A percentile compares a stretch with the other conserved stretches of the same genome.
Evolutionary conservation across 2,888 invertebrate species (phyloP).

Genomic region (Aspidiotus rigidus): DNA sequence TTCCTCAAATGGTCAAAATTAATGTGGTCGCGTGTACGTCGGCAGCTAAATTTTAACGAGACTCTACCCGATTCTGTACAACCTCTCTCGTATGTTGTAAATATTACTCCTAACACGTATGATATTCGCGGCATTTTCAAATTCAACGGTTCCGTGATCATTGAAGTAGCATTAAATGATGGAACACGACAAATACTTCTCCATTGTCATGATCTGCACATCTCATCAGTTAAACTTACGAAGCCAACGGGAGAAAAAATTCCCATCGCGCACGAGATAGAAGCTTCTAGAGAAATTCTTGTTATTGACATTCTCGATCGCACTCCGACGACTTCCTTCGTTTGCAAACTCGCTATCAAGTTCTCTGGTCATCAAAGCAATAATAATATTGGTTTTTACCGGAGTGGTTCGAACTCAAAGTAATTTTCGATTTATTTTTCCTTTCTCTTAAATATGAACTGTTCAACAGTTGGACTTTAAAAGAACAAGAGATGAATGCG

Average conservation of each 20-base stretch:
- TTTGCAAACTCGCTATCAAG: constrained; percentile 5
- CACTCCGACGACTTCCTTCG: neutral
- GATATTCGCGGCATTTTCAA: constrained; percentile 9
- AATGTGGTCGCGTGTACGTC: no score
- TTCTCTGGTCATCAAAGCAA: constrained; percentile 29
- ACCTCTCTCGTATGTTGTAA: constrained; percentile 5
- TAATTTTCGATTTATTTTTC: no score
- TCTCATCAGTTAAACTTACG: neutral
- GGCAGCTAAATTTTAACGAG: no score
- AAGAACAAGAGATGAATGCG: no score
- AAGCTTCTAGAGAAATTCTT: neutral
- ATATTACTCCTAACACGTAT: neutral
- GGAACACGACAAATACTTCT: constrained; percentile 11
- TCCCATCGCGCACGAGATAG: neutral
- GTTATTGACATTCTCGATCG: neutral
- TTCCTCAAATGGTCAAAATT: no score
- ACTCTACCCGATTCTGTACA: neutral
- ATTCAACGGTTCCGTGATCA: constrained; percentile 8
- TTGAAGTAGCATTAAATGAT: neutral
- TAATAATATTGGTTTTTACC: constrained; percentile 36
- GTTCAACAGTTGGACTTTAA: no score
- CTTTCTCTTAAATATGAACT: no score
- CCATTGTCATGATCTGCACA: constrained; percentile 1
- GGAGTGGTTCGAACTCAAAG: constrained; percentile 12
- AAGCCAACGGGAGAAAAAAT: neutral